These are phyloP conservation scores for Brachionus paranguensis DNA, from an alignment of 1,140 invertebrate genomes.

Conservation along the genomic window DNA sequence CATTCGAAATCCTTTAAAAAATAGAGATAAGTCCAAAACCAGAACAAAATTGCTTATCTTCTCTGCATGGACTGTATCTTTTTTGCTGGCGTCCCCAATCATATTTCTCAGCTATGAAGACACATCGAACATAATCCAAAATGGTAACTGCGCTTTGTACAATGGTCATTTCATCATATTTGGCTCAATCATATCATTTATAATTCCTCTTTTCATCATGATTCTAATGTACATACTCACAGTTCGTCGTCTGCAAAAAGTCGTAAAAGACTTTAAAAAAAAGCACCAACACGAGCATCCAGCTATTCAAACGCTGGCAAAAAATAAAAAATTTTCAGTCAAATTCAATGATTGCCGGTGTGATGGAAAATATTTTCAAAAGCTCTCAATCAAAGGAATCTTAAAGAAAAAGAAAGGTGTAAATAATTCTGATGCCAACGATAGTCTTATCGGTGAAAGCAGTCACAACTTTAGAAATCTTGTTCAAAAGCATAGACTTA, in stretches of 20 bases:
- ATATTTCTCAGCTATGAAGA: not conserved
- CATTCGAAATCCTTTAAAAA: slow-evolving; percentile 22
- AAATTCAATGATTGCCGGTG: not conserved
- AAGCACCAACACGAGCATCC: not conserved
- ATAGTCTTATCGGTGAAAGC: not conserved
- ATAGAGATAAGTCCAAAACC: slow-evolving; percentile 20
- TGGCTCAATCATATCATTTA: slow-evolving; percentile 25
- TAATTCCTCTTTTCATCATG: slow-evolving; percentile 21
- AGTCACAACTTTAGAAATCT: not conserved
- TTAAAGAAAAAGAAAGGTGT: not conserved
- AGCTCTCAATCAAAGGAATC: not conserved
- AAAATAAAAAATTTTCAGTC: not conserved
- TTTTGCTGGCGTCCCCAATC: slow-evolving; percentile 25
- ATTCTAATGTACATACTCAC: slow-evolving; percentile 35
- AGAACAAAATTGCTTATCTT: slow-evolving; percentile 1
- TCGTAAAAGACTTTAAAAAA: not conserved
- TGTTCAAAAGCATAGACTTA: not conserved
- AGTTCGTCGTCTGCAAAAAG: slow-evolving; percentile 17
- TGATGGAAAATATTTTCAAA: not conserved
- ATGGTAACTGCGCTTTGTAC: not conserved
- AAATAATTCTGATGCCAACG: not conserved
- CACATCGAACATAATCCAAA: not conserved
- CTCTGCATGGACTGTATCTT: not conserved
- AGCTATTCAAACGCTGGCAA: not conserved
- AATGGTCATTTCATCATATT: slow-evolving; percentile 27